These are phyloP conservation scores for Brachionus plicatilis DNA, from an alignment of 1,140 invertebrate species.

Conservation along the genomic window DNA sequence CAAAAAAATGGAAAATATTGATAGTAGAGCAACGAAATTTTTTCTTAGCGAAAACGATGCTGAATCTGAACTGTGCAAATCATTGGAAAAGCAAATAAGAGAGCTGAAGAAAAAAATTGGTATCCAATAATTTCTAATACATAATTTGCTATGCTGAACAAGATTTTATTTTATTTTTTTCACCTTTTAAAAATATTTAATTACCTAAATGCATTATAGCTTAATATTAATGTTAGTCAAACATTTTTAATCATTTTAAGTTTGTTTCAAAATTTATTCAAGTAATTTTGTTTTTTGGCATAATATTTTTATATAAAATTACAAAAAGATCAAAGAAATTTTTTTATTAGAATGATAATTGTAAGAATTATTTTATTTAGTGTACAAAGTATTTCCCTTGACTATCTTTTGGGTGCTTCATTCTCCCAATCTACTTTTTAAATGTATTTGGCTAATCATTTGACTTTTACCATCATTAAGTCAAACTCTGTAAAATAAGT, in stretches of 20 bases:
- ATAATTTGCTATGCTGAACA: neutral
- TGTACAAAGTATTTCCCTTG: no score
- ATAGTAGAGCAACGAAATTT: slow-evolving; percentile 17
- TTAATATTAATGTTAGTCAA: neutral
- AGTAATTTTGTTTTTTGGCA: neutral
- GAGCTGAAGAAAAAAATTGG: slow-evolving; percentile 36
- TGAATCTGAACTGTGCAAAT: slow-evolving; percentile 9
- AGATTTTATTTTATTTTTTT: neutral
- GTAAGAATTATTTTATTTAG: no score
- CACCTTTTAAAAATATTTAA: neutral
- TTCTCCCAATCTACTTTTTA: no score
- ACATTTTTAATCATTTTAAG: neutral
- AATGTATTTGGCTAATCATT: no score
- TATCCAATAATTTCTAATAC: neutral
- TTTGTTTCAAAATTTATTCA: neutral
- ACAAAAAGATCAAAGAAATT: no score
- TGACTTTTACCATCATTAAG: no score
- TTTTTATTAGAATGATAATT: no score
- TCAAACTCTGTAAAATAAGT: no score
- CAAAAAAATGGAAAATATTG: slow-evolving; percentile 11
- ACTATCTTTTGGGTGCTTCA: no score
- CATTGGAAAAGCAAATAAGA: slow-evolving; percentile 21
- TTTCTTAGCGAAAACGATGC: neutral
- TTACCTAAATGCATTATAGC: neutral
- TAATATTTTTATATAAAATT: neutral